These are phyloP conservation scores for Passerina amoena DNA, from an alignment of 2,113 vertebrate species.

Conservation along the genomic window DNA sequence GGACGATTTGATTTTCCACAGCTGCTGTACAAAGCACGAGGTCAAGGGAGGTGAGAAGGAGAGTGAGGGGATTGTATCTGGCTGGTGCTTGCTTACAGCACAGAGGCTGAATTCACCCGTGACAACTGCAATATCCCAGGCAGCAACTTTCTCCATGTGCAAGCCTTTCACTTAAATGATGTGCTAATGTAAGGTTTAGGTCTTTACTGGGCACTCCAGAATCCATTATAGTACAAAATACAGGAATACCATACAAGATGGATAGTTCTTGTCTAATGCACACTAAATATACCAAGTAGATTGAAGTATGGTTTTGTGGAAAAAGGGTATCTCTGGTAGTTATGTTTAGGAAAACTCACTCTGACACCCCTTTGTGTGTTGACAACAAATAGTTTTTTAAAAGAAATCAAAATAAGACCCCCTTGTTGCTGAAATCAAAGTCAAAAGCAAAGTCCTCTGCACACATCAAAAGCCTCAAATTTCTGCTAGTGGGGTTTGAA, in stretches of 20 bases:
- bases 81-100: neutral
- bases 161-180: neutral
- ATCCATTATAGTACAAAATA: neutral
- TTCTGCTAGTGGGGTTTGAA: neutral
- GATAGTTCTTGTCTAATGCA: neutral
- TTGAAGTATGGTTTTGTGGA: neutral
- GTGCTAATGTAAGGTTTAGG: neutral
- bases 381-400: neutral
- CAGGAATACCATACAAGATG: neutral
- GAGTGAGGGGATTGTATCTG: neutral
- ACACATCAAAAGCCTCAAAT: neutral
- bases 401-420: neutral
- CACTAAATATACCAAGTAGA: neutral
- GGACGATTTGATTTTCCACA: conserved; percentile 65
- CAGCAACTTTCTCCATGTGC: neutral
- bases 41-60: conserved; percentile 16
- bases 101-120: neutral
- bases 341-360: neutral
- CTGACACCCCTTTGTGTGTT: neutral
- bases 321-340: neutral
- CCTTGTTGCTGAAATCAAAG: neutral
- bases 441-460: neutral
- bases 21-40: conserved; percentile 43
- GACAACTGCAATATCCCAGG: neutral
- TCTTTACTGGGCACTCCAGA: neutral